Percentiles rank a stretch among this genome's conserved stretches.
Conservation (phyloP, 1,140 invertebrate genomes). For the Calosoma granatense region DNA sequence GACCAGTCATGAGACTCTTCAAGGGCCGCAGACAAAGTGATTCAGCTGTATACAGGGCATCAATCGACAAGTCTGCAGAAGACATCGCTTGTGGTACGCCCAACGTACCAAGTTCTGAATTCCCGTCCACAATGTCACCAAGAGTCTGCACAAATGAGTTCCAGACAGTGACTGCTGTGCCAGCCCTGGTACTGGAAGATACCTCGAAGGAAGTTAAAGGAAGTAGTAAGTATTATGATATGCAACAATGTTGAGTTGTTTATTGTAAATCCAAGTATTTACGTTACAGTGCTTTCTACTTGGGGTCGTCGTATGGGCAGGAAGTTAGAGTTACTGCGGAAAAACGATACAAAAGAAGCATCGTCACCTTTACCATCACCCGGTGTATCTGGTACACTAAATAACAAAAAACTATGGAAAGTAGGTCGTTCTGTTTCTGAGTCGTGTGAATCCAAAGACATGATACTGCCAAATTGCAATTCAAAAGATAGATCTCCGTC, state of each 20-base stretch:
- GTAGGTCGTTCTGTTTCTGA: slow-evolving; percentile 39
- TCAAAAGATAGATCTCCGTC: slow-evolving; percentile 46
- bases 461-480: slow-evolving; percentile 37
- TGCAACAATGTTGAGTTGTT: too few relatives aligned
- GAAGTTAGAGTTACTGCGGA: slow-evolving; percentile 64
- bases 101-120: neutral
- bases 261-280: too few relatives aligned
- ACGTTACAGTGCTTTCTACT: slow-evolving; percentile 63
- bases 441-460: slow-evolving; percentile 34
- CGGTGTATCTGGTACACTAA: slow-evolving; percentile 34
- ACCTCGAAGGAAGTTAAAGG: slow-evolving; percentile 33
- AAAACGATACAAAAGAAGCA: slow-evolving; percentile 49
- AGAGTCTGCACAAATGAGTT: slow-evolving; percentile 30
- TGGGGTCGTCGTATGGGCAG: slow-evolving; percentile 71
- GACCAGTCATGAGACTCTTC: neutral
- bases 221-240: too few relatives aligned
- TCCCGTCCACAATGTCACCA: neutral
- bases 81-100: neutral
- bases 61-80: neutral
- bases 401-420: slow-evolving; percentile 39
- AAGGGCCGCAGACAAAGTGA: neutral
- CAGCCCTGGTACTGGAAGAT: slow-evolving; percentile 48
- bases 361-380: slow-evolving; percentile 22
- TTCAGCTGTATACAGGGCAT: neutral
- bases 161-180: slow-evolving; percentile 45